Conservation (phyloP, 2,113 vertebrate species). For the Rhizomys pruinosus region DNA sequence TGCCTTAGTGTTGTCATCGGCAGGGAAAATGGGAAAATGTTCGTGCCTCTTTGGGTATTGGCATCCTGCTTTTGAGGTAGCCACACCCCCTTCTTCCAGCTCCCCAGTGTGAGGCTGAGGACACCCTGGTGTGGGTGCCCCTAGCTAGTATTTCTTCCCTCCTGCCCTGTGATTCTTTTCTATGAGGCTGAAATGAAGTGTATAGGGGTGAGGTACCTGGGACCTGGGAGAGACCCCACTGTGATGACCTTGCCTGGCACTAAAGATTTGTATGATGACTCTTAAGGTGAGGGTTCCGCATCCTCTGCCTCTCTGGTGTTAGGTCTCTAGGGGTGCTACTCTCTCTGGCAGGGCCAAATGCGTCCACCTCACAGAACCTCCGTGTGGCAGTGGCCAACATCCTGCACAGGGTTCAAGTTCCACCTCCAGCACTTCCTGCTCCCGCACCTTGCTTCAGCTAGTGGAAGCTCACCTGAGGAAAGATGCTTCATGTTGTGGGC, state of each 20-base stretch:
- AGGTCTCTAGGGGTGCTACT: not conserved
- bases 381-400: not conserved
- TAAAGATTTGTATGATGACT: not conserved
- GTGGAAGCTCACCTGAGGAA: not conserved
- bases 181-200: too few species aligned
- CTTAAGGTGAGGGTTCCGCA: not conserved
- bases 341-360: too few species aligned
- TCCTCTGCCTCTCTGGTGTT: too few species aligned
- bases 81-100: too few species aligned
- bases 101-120: not conserved
- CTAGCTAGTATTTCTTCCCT: not conserved
- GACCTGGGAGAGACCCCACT: not conserved
- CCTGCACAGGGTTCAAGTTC: not conserved
- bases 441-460: not conserved
- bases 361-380: not conserved
- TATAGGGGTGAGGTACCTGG: not conserved
- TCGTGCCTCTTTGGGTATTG: not conserved
- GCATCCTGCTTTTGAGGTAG: not conserved
- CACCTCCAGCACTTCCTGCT: not conserved
- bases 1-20: not conserved
- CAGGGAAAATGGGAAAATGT: not conserved
- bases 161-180: not conserved
- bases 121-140: too few species aligned
- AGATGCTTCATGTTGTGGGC: accelerated
- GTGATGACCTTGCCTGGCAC: not conserved